Evolutionary conservation across 1,140 invertebrate species (phyloP).

Genomic region (Hetaerina americana): DNA sequence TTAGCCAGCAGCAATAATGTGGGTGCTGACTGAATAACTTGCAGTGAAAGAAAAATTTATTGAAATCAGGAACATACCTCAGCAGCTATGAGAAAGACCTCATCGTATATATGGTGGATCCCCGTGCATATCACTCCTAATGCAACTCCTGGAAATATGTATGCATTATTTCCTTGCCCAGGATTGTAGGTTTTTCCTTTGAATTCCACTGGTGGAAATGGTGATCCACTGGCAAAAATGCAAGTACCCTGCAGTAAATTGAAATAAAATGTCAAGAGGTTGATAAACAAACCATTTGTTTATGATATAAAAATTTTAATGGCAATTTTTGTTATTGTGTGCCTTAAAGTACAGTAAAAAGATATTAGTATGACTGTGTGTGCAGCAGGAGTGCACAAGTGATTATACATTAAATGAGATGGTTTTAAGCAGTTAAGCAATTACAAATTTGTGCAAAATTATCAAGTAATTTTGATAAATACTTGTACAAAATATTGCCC

Average conservation of each 20-base stretch:
- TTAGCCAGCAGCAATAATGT: too few species aligned
- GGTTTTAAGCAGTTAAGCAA: too few species aligned
- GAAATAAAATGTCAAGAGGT: slow-evolving; percentile 9
- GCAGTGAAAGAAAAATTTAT: too few species aligned
- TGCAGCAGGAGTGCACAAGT: too few species aligned
- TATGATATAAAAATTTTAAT: neutral
- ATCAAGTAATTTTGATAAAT: too few species aligned
- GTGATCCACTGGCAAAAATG: slow-evolving; percentile 87
- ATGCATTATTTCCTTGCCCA: slow-evolving; percentile 94
- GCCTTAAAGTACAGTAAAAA: neutral
- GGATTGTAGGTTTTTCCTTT: slow-evolving; percentile 67
- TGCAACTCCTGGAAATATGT: slow-evolving; percentile 91
- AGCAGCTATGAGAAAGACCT: slow-evolving; percentile 79
- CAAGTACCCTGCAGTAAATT: slow-evolving; percentile 64
- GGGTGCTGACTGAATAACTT: too few species aligned
- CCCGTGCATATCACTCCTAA: slow-evolving; percentile 71
- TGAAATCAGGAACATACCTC: too few species aligned
- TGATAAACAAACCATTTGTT: neutral
- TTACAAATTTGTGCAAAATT: too few species aligned
- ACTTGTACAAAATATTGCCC: too few species aligned
- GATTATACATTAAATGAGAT: too few species aligned
- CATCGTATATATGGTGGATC: slow-evolving; percentile 73
- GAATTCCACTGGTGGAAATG: slow-evolving; percentile 68
- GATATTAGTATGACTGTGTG: too few species aligned
- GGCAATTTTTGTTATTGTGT: neutral